Conservation (phyloP, 2,888 invertebrate genomes). For the Gnatocerus cornutus region DNA sequence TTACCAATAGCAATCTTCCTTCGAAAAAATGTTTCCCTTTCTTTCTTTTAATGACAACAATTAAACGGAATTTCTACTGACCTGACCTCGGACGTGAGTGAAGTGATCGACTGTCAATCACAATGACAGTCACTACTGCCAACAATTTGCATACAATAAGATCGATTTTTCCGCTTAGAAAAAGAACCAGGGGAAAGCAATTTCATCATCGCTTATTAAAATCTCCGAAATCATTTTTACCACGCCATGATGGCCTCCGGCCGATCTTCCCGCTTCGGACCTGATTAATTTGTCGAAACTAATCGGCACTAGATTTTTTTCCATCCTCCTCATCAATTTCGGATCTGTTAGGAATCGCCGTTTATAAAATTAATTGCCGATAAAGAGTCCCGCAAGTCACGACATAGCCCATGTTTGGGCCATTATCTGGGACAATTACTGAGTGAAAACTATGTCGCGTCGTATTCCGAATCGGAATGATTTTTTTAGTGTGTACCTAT, state of each 20-base stretch:
- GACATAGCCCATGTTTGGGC: conserved; percentile 48
- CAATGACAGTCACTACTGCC: conserved; percentile 41
- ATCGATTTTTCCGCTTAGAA: conserved; percentile 15
- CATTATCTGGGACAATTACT: conserved; percentile 53
- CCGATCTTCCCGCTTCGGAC: conserved; percentile 9
- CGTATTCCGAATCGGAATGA: conserved; percentile 44
- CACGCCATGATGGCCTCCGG: conserved; percentile 17
- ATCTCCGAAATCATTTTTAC: conserved; percentile 21
- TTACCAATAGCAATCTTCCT: conserved; percentile 30
- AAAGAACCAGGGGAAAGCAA: conserved; percentile 31
- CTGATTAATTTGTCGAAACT: conserved; percentile 22
- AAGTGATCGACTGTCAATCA: conserved; percentile 53
- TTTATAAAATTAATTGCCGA: conserved; percentile 46
- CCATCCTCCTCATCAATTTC: conserved; percentile 22
- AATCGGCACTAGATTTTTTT: conserved; percentile 9
- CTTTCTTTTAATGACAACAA: conserved; percentile 35
- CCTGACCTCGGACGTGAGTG: conserved; percentile 55
- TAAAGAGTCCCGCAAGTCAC: conserved; percentile 48
- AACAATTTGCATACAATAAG: conserved; percentile 42
- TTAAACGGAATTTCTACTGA: conserved; percentile 44
- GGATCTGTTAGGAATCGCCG: conserved; percentile 28
- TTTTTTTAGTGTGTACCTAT: conserved; percentile 33
- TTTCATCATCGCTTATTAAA: conserved; percentile 23
- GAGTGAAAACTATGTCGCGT: conserved; percentile 56
- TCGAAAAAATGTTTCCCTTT: conserved; percentile 42